These are phyloP conservation scores for Euclidia mi DNA, from an alignment of 2,888 invertebrate genomes.

Conservation along the genomic window DNA sequence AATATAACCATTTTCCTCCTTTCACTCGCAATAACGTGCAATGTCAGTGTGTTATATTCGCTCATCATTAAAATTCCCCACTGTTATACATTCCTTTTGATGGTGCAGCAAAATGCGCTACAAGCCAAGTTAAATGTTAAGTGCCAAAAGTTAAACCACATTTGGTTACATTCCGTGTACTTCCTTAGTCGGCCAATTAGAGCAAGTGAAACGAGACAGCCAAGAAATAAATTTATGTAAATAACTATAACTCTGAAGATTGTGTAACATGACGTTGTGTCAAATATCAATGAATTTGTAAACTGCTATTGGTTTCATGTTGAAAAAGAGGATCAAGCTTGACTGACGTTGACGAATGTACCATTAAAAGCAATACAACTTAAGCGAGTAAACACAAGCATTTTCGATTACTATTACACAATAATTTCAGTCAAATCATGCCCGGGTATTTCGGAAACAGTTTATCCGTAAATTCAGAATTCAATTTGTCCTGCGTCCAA, in stretches of 20 bases:
- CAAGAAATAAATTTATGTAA: background rate
- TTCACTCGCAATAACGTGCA: constrained; percentile 30
- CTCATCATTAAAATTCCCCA: background rate
- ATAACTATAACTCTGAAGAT: background rate
- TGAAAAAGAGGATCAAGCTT: too few relatives aligned
- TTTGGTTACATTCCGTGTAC: background rate
- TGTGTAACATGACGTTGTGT: background rate
- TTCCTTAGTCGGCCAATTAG: constrained; percentile 1
- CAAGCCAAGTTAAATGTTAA: constrained; percentile 6
- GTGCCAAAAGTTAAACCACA: background rate
- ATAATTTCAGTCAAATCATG: constrained; percentile 6
- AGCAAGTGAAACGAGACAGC: background rate
- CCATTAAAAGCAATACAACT: too few relatives aligned
- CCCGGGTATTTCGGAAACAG: background rate
- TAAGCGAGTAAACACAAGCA: constrained; percentile 1
- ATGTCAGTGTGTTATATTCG: constrained; percentile 14
- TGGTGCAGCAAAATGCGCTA: too few relatives aligned
- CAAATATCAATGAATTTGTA: background rate
- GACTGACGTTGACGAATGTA: too few relatives aligned
- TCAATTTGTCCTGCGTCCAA: constrained; percentile 14
- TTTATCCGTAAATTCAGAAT: constrained; percentile 12
- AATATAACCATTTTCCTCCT: constrained; percentile 31
- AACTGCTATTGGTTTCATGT: too few relatives aligned
- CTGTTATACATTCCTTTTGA: too few relatives aligned
- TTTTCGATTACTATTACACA: constrained; percentile 3